phyloP scores from a whole-genome alignment of 2,113 vertebrate genomes.

The Eulemur macaco region DNA sequence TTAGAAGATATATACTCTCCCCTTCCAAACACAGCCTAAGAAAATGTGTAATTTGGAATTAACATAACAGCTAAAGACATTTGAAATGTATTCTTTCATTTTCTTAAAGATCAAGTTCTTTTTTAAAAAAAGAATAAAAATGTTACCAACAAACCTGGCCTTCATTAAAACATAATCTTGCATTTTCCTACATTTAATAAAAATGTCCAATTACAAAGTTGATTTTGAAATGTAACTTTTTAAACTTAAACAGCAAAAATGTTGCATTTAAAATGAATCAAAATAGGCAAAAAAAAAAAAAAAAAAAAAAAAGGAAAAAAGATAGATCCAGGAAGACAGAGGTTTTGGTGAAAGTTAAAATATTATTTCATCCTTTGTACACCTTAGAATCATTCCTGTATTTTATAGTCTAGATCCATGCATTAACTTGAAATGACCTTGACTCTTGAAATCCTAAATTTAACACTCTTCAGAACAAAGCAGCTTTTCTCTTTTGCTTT shows the following conservation, averaged over 20 bases:
- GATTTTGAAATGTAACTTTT: constrained; percentile 14
- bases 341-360: constrained; percentile 2
- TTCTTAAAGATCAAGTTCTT: not conserved
- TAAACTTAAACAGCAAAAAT: not conserved
- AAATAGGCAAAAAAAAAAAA: not conserved
- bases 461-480: constrained; percentile 39
- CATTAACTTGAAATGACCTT: constrained; percentile 24
- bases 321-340: not conserved
- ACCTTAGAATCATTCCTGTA: not conserved
- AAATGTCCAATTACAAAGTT: constrained; percentile 1
- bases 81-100: not conserved
- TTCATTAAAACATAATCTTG: constrained; percentile 24
- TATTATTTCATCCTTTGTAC: not conserved
- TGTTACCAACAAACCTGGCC: not conserved
- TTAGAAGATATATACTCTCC: not conserved
- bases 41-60: not conserved
- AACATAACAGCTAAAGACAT: not conserved
- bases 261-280: constrained; percentile 10
- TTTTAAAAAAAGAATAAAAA: constrained; percentile 2
- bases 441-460: constrained; percentile 38
- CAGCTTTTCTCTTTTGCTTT: constrained; percentile 13
- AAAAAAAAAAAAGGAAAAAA: not conserved
- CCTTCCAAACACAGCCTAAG: not conserved
- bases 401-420: not conserved
- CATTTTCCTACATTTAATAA: not conserved